phyloP scores from a whole-genome alignment of 2,797 vertebrate genomes.

The Thunnus albacares region DNA sequence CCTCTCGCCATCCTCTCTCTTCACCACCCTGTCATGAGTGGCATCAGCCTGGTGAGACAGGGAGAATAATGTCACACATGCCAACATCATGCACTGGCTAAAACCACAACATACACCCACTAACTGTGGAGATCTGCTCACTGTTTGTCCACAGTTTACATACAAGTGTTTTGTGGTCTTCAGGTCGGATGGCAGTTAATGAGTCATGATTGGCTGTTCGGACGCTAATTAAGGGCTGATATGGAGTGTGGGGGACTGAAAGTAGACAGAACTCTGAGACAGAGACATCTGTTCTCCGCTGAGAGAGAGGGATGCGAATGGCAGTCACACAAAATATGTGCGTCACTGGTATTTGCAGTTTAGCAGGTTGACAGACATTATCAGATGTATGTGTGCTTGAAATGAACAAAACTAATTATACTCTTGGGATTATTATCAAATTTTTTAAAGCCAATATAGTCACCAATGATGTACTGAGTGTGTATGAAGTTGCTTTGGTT shows the following conservation, averaged over 20 bases:
- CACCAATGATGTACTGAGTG: not conserved
- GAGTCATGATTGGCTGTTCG: slow-evolving; percentile 45
- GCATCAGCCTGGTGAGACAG: slow-evolving; percentile 88
- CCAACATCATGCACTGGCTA: not conserved
- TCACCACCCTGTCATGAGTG: slow-evolving; percentile 92
- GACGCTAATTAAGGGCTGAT: slow-evolving; percentile 53
- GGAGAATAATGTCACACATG: slow-evolving; percentile 34
- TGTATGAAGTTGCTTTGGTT: not conserved
- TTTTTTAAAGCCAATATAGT: not conserved
- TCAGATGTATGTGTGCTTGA: slow-evolving; percentile 34
- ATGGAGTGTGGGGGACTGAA: slow-evolving; percentile 34
- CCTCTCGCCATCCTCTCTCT: slow-evolving; percentile 93
- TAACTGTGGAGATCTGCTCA: not conserved
- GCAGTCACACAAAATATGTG: slow-evolving; percentile 21
- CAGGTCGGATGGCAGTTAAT: slow-evolving; percentile 45
- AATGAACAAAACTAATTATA: slow-evolving; percentile 2
- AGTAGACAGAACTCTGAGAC: slow-evolving; percentile 38
- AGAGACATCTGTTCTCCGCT: slow-evolving; percentile 61
- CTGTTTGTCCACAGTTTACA: slow-evolving; percentile 47
- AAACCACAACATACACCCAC: slow-evolving; percentile 21
- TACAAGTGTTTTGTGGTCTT: slow-evolving; percentile 29
- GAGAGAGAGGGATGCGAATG: slow-evolving; percentile 35
- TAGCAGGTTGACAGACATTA: slow-evolving; percentile 26
- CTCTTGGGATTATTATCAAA: not conserved
- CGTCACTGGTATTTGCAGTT: slow-evolving; percentile 41